A percentile compares a stretch with the other conserved stretches of the same genome.
These are phyloP conservation scores for Calameuta idolon DNA, from an alignment of 2,888 invertebrate genomes.

Conservation along the genomic window DNA sequence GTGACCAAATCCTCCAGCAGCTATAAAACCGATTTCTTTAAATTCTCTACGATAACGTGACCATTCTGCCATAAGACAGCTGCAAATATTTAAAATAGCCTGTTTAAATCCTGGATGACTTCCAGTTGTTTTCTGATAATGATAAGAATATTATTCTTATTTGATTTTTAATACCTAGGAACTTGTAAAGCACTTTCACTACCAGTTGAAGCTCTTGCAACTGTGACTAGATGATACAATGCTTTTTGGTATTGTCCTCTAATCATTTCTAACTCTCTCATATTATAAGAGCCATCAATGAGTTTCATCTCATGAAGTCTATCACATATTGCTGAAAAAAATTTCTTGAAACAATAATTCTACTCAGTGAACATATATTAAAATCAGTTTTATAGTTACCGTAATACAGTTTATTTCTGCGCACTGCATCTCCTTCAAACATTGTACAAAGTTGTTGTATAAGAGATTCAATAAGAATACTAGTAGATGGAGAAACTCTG, in stretches of 20 bases:
- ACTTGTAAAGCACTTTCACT: conserved; percentile 42
- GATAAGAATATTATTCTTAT: conserved; percentile 25
- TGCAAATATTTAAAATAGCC: conserved; percentile 17
- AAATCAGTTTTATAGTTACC: conserved; percentile 46
- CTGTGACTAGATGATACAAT: conserved; percentile 74
- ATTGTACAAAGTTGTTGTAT: conserved; percentile 77
- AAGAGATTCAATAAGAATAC: conserved; percentile 78
- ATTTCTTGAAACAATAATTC: not conserved
- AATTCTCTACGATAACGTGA: conserved; percentile 79
- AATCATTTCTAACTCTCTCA: conserved; percentile 78
- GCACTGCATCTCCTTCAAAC: conserved; percentile 72
- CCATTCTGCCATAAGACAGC: conserved; percentile 65
- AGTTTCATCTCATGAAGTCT: conserved; percentile 77
- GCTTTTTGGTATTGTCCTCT: conserved; percentile 77
- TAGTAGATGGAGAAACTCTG: conserved; percentile 72
- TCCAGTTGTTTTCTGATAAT: not conserved
- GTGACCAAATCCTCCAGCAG: conserved; percentile 81
- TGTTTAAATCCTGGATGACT: not conserved
- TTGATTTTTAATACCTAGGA: conserved; percentile 42
- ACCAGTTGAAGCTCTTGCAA: conserved; percentile 68
- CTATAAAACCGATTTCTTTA: conserved; percentile 77
- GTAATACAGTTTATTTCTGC: conserved; percentile 74
- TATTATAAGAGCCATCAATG: conserved; percentile 77
- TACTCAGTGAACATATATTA: not conserved
- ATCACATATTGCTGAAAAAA: conserved; percentile 72